Evolutionary conservation across 1,140 invertebrate species (phyloP), one percentile per base, ranked within the genome.

Genomic region (Charaxes varanes): DNA sequence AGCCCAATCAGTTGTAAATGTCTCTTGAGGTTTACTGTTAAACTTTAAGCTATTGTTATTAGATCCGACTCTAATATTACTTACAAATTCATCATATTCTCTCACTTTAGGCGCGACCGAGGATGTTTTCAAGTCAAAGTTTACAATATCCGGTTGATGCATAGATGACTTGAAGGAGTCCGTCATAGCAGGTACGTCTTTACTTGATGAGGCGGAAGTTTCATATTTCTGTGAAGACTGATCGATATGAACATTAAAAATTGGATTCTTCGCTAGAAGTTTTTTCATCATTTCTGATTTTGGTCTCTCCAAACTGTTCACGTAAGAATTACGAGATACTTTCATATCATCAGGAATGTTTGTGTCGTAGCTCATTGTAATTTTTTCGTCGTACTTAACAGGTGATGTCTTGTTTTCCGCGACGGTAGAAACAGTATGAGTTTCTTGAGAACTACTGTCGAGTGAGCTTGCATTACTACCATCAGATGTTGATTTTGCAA

Each of bases 271-370:
- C 5, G 81, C 83, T 4, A 85, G 50, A 10, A 86, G 41, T 55
- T 86, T 85, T 53, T 85, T 87, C 84, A 83, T 85, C 71, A 85
- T 83, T 37, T 87, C 86, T 6, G 85, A 87, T 66, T 86, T 85
- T 4, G 83, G 76, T 53, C 77, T 65, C 61, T 88, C 86, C 33
- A 87, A 71, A 46, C 83, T 87, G 35, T 86, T 86, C 0, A 73
- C 83, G 17, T 87, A 85, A 3, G 86, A 80, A 62, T 86, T 86
- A 34, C 87, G 67, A 3, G 86, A 87, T 6, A 87, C 86, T 74
- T 88, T 89, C 34, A 88, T 76, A 57, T 88, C 87, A 53, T 88
- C 87, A 0, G 87, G 85, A 45, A 88, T 79, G 42, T 88, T 88
- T 0, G 85, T 88, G 45, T 88, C 87, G 17, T 85, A 85, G 19